Percentiles rank a stretch among this genome's conserved stretches.
Evolutionary conservation across 2,113 vertebrate species (phyloP).

Genomic region (Etheostoma spectabile): DNA sequence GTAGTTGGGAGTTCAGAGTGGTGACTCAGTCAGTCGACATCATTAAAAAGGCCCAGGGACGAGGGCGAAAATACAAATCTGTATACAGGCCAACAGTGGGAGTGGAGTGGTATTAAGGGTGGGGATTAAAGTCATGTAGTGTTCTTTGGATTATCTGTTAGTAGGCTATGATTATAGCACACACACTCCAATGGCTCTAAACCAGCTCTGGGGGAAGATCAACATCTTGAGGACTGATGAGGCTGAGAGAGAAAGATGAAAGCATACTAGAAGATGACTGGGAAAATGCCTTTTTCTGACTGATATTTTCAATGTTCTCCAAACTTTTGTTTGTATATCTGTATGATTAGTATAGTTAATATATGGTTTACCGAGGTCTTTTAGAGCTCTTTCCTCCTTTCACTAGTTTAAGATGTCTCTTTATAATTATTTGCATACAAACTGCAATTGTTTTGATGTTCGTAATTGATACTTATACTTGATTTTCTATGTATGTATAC

Average conservation of each 20-base stretch:
- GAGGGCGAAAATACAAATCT: conserved; percentile 35
- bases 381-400: no score
- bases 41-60: conserved; percentile 10
- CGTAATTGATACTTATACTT: no score
- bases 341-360: no score
- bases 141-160: conserved; percentile 62
- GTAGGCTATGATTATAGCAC: conserved; percentile 55
- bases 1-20: not conserved
- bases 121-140: conserved; percentile 65
- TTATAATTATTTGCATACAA: no score
- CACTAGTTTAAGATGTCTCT: no score
- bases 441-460: no score
- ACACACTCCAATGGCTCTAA: conserved; percentile 41
- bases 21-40: conserved; percentile 33
- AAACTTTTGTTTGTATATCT: not conserved
- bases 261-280: not conserved
- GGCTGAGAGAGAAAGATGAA: not conserved
- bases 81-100: not conserved
- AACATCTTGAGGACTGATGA: conserved; percentile 32
- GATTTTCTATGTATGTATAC: no score
- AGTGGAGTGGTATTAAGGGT: conserved; percentile 42
- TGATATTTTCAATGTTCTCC: not conserved
- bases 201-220: conserved; percentile 39
- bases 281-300: not conserved
- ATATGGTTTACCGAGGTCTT: no score